A percentile compares a stretch with the other conserved stretches of the same genome.
Evolutionary conservation across 2,888 invertebrate genomes (phyloP).

Genomic region (Cabera pusaria): DNA sequence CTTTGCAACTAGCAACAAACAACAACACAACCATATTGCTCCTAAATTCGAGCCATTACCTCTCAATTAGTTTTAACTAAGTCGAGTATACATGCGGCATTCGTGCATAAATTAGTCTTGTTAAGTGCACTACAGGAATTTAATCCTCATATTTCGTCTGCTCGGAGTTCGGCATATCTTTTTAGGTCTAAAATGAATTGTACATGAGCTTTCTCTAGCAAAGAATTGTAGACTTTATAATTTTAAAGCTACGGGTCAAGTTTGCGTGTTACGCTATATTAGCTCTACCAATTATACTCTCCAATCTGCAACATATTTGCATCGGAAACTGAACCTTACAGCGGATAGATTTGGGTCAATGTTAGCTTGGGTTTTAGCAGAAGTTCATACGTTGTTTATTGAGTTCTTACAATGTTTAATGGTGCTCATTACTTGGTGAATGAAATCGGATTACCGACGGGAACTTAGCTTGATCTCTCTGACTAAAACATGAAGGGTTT

Average conservation of each 20-base stretch:
- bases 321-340: conserved; percentile 3
- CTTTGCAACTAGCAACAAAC: conserved; percentile 12
- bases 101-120: conserved; percentile 79
- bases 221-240: conserved; percentile 48
- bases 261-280: conserved; percentile 35
- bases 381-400: too few relatives aligned
- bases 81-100: conserved; percentile 54
- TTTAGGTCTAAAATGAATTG: conserved; percentile 69
- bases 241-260: conserved; percentile 39
- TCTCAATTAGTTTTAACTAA: conserved; percentile 78
- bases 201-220: conserved; percentile 40
- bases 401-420: conserved; percentile 54
- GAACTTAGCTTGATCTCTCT: conserved; percentile 62
- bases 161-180: conserved; percentile 74
- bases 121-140: conserved; percentile 82
- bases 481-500: conserved; percentile 59
- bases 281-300: conserved; percentile 1
- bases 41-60: conserved; percentile 66
- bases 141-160: conserved; percentile 83
- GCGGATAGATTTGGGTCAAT: too few relatives aligned
- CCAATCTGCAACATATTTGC: conserved; percentile 4
- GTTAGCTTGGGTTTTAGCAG: too few relatives aligned
- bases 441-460: conserved; percentile 71
- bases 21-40: conserved; percentile 42
- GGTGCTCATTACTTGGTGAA: conserved; percentile 72